Percentiles rank a stretch among this genome's conserved stretches.
These are phyloP conservation scores for Amphiprion clarkii DNA, from an alignment of 2,797 vertebrate species.

Conservation along the genomic window DNA sequence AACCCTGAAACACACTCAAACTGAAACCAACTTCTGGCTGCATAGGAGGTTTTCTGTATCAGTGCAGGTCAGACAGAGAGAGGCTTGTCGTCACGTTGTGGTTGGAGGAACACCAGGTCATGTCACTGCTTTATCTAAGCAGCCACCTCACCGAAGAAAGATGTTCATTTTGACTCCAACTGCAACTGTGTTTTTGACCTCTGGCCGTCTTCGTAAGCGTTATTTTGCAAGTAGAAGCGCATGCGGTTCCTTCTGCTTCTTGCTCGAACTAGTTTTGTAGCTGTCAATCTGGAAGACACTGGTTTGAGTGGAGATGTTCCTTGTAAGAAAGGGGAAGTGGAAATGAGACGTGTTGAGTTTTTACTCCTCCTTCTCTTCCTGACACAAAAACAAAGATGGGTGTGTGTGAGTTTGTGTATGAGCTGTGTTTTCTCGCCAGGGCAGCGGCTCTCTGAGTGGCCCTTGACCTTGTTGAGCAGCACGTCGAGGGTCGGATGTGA, in stretches of 20 bases:
- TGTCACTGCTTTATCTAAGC: conserved; percentile 20
- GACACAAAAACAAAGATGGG: conserved; percentile 36
- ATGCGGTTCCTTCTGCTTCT: background rate
- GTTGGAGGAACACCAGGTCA: conserved; percentile 31
- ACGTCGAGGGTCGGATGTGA: conserved; percentile 25
- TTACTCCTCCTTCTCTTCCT: conserved; percentile 25
- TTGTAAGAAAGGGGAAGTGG: conserved; percentile 64
- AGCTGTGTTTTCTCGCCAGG: conserved; percentile 35
- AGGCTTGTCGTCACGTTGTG: conserved; percentile 38
- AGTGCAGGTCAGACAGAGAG: conserved; percentile 22
- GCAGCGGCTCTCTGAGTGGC: conserved; percentile 33
- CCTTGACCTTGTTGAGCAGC: conserved; percentile 53
- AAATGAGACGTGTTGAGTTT: conserved; percentile 43
- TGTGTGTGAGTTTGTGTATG: conserved; percentile 16
- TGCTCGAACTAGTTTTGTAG: conserved; percentile 3
- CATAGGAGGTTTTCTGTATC: background rate
- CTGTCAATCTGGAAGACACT: conserved; percentile 15
- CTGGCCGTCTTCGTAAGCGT: background rate
- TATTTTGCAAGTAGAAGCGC: background rate
- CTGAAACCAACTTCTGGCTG: background rate
- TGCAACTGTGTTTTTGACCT: conserved; percentile 11
- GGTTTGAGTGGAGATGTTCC: conserved; percentile 22
- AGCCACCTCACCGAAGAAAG: conserved; percentile 16
- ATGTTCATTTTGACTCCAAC: conserved; percentile 3
- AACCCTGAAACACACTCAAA: background rate